Base-by-base conservation (phyloP, 1,140 invertebrate species). In the Neodiprion lecontei region DNA sequence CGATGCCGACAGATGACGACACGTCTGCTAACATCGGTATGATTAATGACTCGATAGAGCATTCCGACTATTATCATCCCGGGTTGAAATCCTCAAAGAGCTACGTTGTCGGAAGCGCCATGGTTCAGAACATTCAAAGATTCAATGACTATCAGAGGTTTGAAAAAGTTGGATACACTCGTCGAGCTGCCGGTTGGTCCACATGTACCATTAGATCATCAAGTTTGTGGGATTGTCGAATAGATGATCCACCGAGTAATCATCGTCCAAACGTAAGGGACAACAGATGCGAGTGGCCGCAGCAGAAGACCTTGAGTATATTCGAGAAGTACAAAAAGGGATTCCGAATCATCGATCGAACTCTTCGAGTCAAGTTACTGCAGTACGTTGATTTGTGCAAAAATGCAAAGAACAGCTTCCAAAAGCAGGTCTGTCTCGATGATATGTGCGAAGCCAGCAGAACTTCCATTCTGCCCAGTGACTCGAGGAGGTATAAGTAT, bases 361-460 rank as follows among this genome's bases (percentile, higher is more conserved):
- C 81, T 23, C 79, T 84, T 7, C 74, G 76, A 53, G 48, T 69
- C 4, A 80, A 75, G 53, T 50, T 84, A 48, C 69, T 72, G 53
- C 76, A 77, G 72, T 83, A 84, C 48, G 79, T 83, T 10, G 74
- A 69, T 9, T 73, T 84, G 1, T 84, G 83, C 66, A 82, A 72
- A 23, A 81, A 67, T 17, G 74, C 79, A 9, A 83, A 83, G 23
- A 72, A 76, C 68, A 73, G 71, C 0, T 70, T 83, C 14, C 69
- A 75, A 17, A 81, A 73, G 49, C 75, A 72, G 7, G 67, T 80
- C 3, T 75, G 21, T 23, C 9, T 70, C 1, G 66, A 80, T 47
- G 74, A 77, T 9, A 17, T 77, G 70, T 78, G 72, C 23, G 69
- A 73, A 53, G 47, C 77, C 48, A 77, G 70, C n/a, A 72, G 72